phyloP scores from a whole-genome alignment of 2,113 vertebrate genomes.

The Pongo abelii region DNA sequence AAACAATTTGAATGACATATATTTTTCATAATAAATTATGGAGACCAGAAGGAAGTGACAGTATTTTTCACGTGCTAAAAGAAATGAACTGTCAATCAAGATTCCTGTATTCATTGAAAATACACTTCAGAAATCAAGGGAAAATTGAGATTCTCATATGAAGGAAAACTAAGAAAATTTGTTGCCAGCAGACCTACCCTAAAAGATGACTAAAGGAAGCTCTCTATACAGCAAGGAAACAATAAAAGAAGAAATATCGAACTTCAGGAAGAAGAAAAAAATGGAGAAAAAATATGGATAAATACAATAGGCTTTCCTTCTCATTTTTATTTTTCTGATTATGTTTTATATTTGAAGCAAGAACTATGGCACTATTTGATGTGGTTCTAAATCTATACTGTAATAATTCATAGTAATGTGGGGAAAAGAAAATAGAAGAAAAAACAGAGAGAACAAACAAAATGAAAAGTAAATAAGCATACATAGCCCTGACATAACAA shows the following conservation, averaged over 20 bases:
- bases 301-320: background rate
- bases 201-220: background rate
- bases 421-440: background rate
- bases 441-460: background rate
- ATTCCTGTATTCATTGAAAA: slow-evolving; percentile 6
- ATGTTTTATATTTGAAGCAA: slow-evolving; percentile 18
- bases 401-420: background rate
- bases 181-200: background rate
- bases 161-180: background rate
- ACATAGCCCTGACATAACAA: background rate
- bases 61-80: background rate
- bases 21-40: background rate
- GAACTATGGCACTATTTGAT: background rate
- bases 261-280: slow-evolving; percentile 9
- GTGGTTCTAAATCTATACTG: background rate
- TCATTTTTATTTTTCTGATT: slow-evolving; percentile 14
- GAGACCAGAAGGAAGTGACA: background rate
- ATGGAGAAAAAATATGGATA: background rate
- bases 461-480: background rate
- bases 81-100: background rate
- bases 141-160: background rate
- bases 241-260: background rate
- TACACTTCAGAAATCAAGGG: background rate
- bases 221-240: background rate
- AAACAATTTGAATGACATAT: background rate